Evolutionary conservation across 92 coral and sea anemone genomes (phyloP).

Genomic region (Zoanthus sociatus): DNA sequence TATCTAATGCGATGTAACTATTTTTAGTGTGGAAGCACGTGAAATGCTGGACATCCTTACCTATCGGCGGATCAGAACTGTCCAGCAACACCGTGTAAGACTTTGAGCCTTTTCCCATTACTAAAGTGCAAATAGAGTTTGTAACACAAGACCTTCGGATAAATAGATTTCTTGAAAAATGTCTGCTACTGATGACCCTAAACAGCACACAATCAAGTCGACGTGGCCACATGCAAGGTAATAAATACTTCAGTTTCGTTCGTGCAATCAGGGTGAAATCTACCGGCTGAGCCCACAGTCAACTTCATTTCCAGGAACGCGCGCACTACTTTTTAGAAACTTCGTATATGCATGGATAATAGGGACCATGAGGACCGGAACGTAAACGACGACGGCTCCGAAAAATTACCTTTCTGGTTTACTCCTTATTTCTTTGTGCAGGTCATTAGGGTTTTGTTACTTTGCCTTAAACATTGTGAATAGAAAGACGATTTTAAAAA

Average conservation of each 20-base stretch:
- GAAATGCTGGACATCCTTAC: constrained; percentile 61
- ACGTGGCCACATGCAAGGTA: constrained; percentile 76
- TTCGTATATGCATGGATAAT: background rate
- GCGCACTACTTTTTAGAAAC: background rate
- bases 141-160: constrained; percentile 20
- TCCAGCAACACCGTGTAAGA: constrained; percentile 73
- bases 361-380: no score
- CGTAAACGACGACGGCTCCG: no score
- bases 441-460: no score
- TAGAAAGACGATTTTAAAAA: no score
- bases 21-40: background rate
- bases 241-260: background rate
- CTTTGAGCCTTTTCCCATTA: constrained; percentile 59
- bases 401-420: no score
- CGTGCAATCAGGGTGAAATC: constrained; percentile 32
- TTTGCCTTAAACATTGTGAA: no score
- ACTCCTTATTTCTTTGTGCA: no score
- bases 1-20: background rate
- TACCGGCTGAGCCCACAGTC: constrained; percentile 39
- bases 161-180: constrained; percentile 8
- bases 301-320: constrained; percentile 19
- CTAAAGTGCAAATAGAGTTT: constrained; percentile 1
- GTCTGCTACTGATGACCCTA: constrained; percentile 41
- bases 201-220: constrained; percentile 46
- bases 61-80: constrained; percentile 84